Percentiles rank a stretch among this genome's conserved stretches.
These are phyloP conservation scores for Yponomeuta plumbellus DNA, from an alignment of 2,888 invertebrate genomes.

Conservation along the genomic window DNA sequence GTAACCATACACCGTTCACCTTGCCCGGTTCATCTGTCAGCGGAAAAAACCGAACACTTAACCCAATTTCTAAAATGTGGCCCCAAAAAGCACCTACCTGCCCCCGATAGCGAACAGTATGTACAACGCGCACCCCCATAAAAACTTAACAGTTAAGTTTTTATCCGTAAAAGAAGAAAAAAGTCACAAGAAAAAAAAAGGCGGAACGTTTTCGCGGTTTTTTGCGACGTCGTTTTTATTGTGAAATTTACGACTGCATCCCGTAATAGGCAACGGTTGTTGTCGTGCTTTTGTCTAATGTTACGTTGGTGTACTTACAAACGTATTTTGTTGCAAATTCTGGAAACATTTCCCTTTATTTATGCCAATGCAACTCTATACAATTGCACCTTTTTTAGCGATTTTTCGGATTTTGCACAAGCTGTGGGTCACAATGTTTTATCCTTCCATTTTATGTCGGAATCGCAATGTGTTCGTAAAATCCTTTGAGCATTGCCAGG, in stretches of 20 bases:
- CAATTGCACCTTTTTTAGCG: background rate
- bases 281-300: constrained; percentile 36
- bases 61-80: constrained; percentile 64
- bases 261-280: constrained; percentile 57
- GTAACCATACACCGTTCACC: constrained; percentile 71
- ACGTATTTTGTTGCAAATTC: constrained; percentile 35
- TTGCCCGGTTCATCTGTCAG: constrained; percentile 60
- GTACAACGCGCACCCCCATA: constrained; percentile 43
- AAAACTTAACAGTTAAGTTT: constrained; percentile 54
- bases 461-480: background rate
- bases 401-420: background rate
- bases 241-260: constrained; percentile 49
- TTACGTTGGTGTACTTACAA: constrained; percentile 36
- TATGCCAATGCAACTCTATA: background rate
- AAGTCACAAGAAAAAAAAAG: constrained; percentile 32
- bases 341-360: constrained; percentile 6
- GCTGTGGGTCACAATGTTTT: background rate
- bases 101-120: constrained; percentile 55
- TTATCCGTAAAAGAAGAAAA: constrained; percentile 44
- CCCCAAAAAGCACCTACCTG: constrained; percentile 62
- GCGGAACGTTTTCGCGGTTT: constrained; percentile 39
- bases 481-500: background rate
- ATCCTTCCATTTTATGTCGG: background rate
- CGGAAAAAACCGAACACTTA: constrained; percentile 46
- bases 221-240: constrained; percentile 42